Base-by-base conservation (phyloP, 1,140 invertebrate species). In the Oncopeltus fasciatus region DNA sequence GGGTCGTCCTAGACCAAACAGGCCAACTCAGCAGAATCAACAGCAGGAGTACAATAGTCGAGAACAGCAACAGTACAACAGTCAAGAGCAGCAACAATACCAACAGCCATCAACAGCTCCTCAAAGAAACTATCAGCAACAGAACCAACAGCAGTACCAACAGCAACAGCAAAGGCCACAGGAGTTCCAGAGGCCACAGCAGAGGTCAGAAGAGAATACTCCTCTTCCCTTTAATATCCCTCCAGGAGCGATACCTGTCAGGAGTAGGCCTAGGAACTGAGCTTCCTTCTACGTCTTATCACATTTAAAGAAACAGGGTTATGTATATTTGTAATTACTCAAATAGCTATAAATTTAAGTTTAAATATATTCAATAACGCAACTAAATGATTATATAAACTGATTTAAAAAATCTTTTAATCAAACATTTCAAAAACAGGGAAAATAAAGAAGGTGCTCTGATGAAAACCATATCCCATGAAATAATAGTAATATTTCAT, bases 51-150 rank as follows among this genome's bases (percentile, higher is more conserved):
- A 38, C 5, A 38, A 38, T 38, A 38, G 14, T 38, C 5, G 31
- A 38, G 31, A 38, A 49, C 53, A 57, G 43, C 47, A 56, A 59
- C 72, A 59, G 71, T 21, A 65, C 69, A 26, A 0, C 70, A 46
- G 67, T 68, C 59, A 46, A 65, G 24, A 63, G 60, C 43, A 60
- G 61, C 33, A 66, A 67, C 43, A 63, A 65, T 28, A 65, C 63
- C 60, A 67, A 64, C 63, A 63, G 56, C 16, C 61, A 66, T 20
- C n/a, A 59, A 14, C 18, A 2, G 26, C 62, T 61, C 65, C 64
- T 9, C 60, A 65, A 21, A 61, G 65, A 33, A 49, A 65, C 27
- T 63, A 64, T 38, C 63, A 60, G 28, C 64, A 51, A 2, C 60
- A 56, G 16, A 58, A 46, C 12, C 61, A 62, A 24, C 67, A 67